Conservation (phyloP, 2,888 invertebrate genomes). For the Mesorhabditis belari region DNA sequence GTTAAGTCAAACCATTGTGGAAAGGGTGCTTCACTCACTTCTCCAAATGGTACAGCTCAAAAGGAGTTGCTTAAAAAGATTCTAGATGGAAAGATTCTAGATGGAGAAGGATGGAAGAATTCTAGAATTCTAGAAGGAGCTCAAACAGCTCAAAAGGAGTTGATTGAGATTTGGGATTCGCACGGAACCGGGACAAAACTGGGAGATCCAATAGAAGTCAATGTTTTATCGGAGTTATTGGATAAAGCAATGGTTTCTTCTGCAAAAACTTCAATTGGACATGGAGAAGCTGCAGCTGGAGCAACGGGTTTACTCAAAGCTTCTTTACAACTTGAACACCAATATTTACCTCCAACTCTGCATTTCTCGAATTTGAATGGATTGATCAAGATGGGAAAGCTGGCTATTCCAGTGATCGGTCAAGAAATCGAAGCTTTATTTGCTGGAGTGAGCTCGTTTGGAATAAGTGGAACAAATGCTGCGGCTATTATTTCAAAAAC, state of each 20-base stretch:
- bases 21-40: constrained; percentile 47
- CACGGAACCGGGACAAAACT: constrained; percentile 53
- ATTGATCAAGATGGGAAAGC: constrained; percentile 28
- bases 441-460: constrained; percentile 47
- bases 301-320: constrained; percentile 43
- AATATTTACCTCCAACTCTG: constrained; percentile 35
- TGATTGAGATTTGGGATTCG: constrained; percentile 47
- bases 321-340: constrained; percentile 27
- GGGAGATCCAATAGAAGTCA: constrained; percentile 52
- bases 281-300: constrained; percentile 49
- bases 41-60: constrained; percentile 48
- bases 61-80: constrained; percentile 35
- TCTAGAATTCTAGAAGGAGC: background rate
- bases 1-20: constrained; percentile 53
- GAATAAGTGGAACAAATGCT: constrained; percentile 49
- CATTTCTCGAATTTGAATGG: constrained; percentile 40
- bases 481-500: constrained; percentile 19
- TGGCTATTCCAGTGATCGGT: constrained; percentile 33
- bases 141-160: background rate
- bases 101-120: constrained; percentile 10
- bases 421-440: constrained; percentile 20
- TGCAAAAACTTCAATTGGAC: constrained; percentile 45
- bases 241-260: constrained; percentile 21
- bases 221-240: constrained; percentile 31
- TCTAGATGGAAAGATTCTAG: constrained; percentile 9